Conservation (phyloP, 1,140 invertebrate species). For the Cyclargus thomasi region DNA sequence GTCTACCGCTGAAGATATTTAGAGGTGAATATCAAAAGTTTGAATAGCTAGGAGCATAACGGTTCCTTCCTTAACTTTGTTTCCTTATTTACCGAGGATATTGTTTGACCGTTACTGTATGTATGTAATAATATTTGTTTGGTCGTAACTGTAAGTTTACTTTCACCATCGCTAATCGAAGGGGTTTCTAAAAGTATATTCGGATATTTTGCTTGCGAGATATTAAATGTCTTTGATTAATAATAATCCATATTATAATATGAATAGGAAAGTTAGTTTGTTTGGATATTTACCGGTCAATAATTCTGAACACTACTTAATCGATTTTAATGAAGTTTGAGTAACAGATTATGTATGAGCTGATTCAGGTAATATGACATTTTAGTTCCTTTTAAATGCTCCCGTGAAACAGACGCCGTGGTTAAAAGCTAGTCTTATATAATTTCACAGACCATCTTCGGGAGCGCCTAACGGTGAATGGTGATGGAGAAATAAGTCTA, state of each 20-base stretch:
- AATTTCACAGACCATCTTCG: slow-evolving; percentile 42
- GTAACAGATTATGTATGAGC: no score
- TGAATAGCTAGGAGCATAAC: background rate
- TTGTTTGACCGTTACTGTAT: no score
- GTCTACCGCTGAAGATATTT: background rate
- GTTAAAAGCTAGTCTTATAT: background rate
- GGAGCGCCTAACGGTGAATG: slow-evolving; percentile 41
- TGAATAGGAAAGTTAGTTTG: no score
- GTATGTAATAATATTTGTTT: background rate
- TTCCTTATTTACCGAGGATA: background rate
- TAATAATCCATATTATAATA: no score
- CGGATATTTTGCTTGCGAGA: no score
- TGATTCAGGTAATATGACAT: no score
- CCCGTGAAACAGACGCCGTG: no score
- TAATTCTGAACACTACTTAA: no score
- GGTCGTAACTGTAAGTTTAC: background rate
- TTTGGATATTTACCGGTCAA: no score
- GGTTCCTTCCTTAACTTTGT: background rate
- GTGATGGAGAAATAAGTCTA: slow-evolving; percentile 42
- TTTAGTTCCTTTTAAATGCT: no score
- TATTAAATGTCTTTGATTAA: no score
- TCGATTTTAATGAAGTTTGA: no score
- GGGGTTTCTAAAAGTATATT: background rate
- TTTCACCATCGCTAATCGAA: background rate
- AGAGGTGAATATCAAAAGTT: background rate